Evolutionary conservation across 2,888 invertebrate genomes (phyloP).

Genomic region (Masnerella sp.): DNA sequence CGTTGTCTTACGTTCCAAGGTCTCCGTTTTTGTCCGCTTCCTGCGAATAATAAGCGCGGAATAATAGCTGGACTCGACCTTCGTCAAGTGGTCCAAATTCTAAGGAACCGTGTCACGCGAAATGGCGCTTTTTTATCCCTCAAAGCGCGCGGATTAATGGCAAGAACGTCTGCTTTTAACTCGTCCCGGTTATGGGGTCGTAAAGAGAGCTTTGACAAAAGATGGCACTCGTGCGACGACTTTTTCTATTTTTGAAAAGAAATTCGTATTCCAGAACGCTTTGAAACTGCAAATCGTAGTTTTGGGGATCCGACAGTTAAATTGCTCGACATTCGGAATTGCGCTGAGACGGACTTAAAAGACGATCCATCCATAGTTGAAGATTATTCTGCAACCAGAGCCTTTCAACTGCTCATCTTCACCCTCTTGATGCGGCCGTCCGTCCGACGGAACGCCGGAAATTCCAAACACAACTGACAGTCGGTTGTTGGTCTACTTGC

Average conservation of each 20-base stretch:
- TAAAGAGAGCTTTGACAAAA: no score
- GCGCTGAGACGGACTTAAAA: not conserved
- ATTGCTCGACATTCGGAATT: not conserved
- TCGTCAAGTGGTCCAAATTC: no score
- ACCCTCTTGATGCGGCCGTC: not conserved
- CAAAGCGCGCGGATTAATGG: no score
- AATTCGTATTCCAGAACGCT: not conserved
- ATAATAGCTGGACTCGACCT: slow-evolving; percentile 12
- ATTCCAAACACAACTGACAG: slow-evolving; percentile 21
- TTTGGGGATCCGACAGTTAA: not conserved
- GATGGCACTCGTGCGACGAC: not conserved
- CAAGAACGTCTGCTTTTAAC: no score
- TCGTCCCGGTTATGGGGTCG: no score
- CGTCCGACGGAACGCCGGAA: slow-evolving; percentile 7
- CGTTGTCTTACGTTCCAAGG: slow-evolving; percentile 55
- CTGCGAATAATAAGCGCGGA: slow-evolving; percentile 22
- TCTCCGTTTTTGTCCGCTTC: slow-evolving; percentile 45
- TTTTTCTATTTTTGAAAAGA: no score
- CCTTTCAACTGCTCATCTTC: slow-evolving; percentile 22
- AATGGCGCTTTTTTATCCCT: no score
- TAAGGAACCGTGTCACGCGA: no score
- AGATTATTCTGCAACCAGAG: slow-evolving; percentile 7
- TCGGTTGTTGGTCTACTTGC: slow-evolving; percentile 14
- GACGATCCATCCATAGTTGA: slow-evolving; percentile 11
- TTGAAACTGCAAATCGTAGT: not conserved